Evolutionary conservation across 2,113 vertebrate species (phyloP).

Genomic region (Antigone vipio): DNA sequence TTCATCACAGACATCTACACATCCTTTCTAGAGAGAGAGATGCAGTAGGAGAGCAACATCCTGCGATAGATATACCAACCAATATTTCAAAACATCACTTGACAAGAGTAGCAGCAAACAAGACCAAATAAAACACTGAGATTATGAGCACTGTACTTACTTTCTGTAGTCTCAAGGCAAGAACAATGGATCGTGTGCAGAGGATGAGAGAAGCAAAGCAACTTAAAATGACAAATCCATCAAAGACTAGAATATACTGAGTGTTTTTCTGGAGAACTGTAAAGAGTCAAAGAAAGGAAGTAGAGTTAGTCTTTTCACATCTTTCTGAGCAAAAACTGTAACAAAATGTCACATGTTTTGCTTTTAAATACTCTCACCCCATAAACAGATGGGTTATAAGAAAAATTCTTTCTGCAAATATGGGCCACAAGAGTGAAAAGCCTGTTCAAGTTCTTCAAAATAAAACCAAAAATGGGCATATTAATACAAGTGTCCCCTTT

Average conservation of each 20-base stretch:
- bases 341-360: not conserved
- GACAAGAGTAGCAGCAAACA: not conserved
- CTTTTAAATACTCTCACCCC: not conserved
- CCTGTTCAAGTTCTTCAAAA: not conserved
- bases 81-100: not conserved
- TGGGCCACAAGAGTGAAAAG: not conserved
- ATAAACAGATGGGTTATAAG: not conserved
- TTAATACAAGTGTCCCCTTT: not conserved
- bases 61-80: not conserved
- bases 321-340: not conserved
- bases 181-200: constrained; percentile 89
- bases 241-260: constrained; percentile 88
- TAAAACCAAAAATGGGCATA: not conserved
- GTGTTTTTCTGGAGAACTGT: constrained; percentile 86
- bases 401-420: not conserved
- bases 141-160: constrained; percentile 60
- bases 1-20: not conserved
- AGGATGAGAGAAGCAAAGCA: constrained; percentile 88
- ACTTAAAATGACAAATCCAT: constrained; percentile 86
- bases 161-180: constrained; percentile 87
- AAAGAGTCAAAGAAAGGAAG: constrained; percentile 25
- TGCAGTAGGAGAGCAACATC: not conserved
- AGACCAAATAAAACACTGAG: not conserved
- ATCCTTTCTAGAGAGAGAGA: not conserved
- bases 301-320: not conserved